Percentiles rank a stretch among this genome's conserved stretches.
Evolutionary conservation across 53 echinoderm and acorn worm genomes (phyloP).

Genomic region (Mesocentrotus franciscanus): DNA sequence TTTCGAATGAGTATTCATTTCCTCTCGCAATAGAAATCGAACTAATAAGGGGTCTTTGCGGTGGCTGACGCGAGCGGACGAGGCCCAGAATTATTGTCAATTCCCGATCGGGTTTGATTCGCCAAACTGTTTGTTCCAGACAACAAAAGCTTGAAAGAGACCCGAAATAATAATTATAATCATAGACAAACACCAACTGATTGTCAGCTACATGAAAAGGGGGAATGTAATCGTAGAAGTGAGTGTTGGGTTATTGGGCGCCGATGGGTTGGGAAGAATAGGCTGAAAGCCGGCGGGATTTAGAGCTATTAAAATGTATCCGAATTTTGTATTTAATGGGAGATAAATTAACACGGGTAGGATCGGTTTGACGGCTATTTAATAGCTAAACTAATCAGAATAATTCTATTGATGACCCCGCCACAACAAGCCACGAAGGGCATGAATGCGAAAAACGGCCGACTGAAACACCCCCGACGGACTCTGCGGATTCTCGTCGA

Average conservation of each 20-base stretch:
- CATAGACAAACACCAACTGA: not conserved
- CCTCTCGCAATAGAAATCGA: constrained; percentile 17
- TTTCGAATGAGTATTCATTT: constrained; percentile 25
- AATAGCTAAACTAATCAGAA: constrained; percentile 60
- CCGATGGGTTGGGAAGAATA: constrained; percentile 3
- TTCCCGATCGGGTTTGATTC: constrained; percentile 7
- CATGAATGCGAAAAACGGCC: constrained; percentile 25
- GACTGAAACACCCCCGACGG: not conserved
- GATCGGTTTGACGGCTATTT: constrained; percentile 39
- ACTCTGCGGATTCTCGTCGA: not conserved
- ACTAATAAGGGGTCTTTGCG: constrained; percentile 37
- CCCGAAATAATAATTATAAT: constrained; percentile 40
- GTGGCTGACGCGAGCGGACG: not conserved
- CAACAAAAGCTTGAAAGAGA: constrained; percentile 38
- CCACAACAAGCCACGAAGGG: constrained; percentile 8
- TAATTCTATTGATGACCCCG: constrained; percentile 60
- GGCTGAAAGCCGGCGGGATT: constrained; percentile 19
- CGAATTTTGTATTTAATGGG: constrained; percentile 25
- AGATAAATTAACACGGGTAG: constrained; percentile 23
- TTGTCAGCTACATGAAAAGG: constrained; percentile 12
- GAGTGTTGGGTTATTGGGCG: constrained; percentile 41
- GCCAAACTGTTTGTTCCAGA: constrained; percentile 38
- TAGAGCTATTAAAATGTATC: constrained; percentile 56
- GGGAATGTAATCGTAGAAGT: constrained; percentile 24
- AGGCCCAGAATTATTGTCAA: constrained; percentile 1